Conservation (phyloP, 2,888 invertebrate species). For the Standfussiana lucernea region DNA sequence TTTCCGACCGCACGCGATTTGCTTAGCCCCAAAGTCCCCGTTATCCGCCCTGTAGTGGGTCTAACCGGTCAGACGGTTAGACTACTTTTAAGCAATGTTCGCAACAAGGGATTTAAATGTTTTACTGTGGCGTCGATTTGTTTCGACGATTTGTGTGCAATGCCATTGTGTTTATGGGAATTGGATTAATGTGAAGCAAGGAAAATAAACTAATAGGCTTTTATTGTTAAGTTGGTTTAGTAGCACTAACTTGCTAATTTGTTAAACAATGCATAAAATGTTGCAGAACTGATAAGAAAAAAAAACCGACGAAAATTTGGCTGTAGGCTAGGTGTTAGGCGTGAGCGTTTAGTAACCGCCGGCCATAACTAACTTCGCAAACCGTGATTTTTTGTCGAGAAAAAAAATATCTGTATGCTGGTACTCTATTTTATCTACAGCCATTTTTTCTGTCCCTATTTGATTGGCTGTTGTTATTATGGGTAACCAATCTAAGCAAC, state of each 20-base stretch:
- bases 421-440: background rate
- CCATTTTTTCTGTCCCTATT: background rate
- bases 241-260: background rate
- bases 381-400: background rate
- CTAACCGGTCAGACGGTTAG: constrained; percentile 28
- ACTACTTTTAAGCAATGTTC: constrained; percentile 55
- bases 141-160: constrained; percentile 23
- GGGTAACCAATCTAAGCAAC: background rate
- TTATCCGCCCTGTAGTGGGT: constrained; percentile 42
- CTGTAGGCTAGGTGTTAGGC: background rate
- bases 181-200: background rate
- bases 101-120: constrained; percentile 56
- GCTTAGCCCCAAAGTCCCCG: constrained; percentile 53
- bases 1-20: constrained; percentile 60
- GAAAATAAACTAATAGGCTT: background rate
- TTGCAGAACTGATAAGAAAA: background rate
- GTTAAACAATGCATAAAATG: background rate
- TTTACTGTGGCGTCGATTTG: constrained; percentile 24
- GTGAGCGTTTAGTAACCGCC: background rate
- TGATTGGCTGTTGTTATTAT: background rate
- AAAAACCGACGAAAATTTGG: background rate
- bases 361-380: background rate
- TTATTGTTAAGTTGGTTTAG: background rate
- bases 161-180: constrained; percentile 31
- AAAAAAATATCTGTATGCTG: background rate